Conservation (phyloP, 2,113 vertebrate genomes). For the Prunella himalayana region DNA sequence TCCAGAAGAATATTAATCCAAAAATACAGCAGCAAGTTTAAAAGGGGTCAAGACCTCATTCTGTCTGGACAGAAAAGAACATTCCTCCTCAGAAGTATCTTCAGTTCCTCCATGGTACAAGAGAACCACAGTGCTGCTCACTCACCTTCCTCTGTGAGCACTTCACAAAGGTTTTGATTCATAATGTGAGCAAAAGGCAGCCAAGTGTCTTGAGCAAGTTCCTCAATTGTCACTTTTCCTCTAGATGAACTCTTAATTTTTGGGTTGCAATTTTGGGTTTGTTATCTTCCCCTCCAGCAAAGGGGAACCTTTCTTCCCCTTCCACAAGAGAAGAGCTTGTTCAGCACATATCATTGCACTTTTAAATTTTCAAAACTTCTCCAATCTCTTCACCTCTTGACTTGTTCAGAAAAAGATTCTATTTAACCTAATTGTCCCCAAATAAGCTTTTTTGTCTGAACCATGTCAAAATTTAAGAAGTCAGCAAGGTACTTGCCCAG, state of each 20-base stretch:
- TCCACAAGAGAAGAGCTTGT: not conserved
- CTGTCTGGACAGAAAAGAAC: not conserved
- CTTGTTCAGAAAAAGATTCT: not conserved
- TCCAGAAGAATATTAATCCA: not conserved
- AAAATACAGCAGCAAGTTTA: not conserved
- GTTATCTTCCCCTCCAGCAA: not conserved
- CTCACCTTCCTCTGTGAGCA: not conserved
- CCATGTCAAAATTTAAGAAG: not conserved
- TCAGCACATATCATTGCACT: not conserved
- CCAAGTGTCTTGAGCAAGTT: not conserved
- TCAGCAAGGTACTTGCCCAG: not conserved
- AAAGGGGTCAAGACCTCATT: not conserved
- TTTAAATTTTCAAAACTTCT: not conserved
- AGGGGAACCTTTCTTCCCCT: not conserved
- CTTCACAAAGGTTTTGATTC: not conserved
- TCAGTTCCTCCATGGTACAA: accelerated
- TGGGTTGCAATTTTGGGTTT: not conserved
- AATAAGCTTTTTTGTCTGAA: not conserved
- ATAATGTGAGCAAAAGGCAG: not conserved
- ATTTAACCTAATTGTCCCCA: not conserved
- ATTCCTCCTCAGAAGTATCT: not conserved
- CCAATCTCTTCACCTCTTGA: not conserved
- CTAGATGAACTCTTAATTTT: not conserved
- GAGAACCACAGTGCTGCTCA: not conserved
- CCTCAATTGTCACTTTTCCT: not conserved